Evolutionary conservation across 2,113 vertebrate species (phyloP), one percentile per base, ranked within the genome.

Genomic region (Esox niger): DNA sequence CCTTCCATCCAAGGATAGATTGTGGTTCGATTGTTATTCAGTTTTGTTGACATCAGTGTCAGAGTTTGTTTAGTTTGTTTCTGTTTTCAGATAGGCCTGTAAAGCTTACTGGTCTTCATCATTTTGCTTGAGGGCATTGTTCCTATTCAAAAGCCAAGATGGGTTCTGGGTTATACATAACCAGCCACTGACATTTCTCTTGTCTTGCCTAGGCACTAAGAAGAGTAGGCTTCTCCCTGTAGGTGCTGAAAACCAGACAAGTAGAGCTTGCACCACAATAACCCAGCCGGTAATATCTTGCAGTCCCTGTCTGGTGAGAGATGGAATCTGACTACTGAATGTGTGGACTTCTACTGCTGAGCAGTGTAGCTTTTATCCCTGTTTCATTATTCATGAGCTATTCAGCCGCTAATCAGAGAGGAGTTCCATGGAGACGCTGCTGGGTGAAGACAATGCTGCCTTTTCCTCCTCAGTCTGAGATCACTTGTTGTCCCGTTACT

Each of bases 311-410:
- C n/a, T n/a, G n/a, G 25, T 63, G 52, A 62, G 38, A 73, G 61
- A 66, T 64, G 63, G 72, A 72, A 82, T 79, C 66, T 66, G 64
- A 62, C 70, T 66, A n/a, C n/a, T n/a, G 64, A 62, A 64, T 29
- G 15, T n/a, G 33, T 59, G 66, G 56, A 55, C 25, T 55, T 55
- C 13, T 46, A 31, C 55, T 46, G 17, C 35, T 43, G 55, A 30
- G n/a, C n/a, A n/a, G n/a, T n/a, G 35, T 59, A 35, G 15, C 47
- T 80, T 79, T 75, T 71, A 79, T 71, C 69, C 74, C 70, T 68
- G 63, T 74, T 80, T 76, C 77, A 73, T 82, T 75, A 82, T 82
- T 82, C 76, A 82, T 71, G 73, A 84, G 75, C 56, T 71, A 76
- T 78, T 77, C 67, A 75, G 62, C 69, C 63, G 76, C 80, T 80